Evolutionary conservation across 2,113 vertebrate genomes (phyloP), one percentile per base, ranked within the genome.

Genomic region (Hypocryptadius cinnamomeus): DNA sequence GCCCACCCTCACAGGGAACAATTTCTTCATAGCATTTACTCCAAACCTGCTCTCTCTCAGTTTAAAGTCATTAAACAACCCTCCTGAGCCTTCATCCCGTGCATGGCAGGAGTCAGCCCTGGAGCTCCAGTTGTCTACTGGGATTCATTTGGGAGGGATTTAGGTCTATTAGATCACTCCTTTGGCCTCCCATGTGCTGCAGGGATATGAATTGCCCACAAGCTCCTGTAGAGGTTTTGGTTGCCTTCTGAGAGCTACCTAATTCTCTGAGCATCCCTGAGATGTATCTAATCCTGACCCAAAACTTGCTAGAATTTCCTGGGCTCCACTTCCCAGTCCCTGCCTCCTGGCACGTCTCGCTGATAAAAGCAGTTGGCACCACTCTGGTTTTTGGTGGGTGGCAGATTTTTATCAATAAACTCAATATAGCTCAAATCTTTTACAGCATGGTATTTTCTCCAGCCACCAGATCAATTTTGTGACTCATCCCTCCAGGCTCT

Each of bases 161-260:
- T 71, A 22, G 39, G 51, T 17, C 56, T 42, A 0, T 68, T 18
- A 11, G 30, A 40, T 79, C 42, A 6, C 0, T 4, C 15, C 1
- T 40, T 76, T 57, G 31, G 18, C 40, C 28, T 76, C 24, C 25
- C 3, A 2, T 37, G 31, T 68, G 39, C 68, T 61, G 48, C 37
- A 63, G 53, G 54, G 48, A 17, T 65, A 20, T 35, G 51, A 86
- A 30, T 40, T 78, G 44, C 47, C 73, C 84, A 71, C 0, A 1
- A 3, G 2, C 45, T 77, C 39, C 68, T 57, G 71, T 28, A 69
- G 48, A 69, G 40, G 31, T 47, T 57, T 65, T 3, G 2, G 15
- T 72, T 92, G 66, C 37, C 24, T 57, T 76, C 50, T 51, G 24
- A 64, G 57, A 23, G 8, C 51, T 64, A 16, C 18, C 42, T 54